A percentile compares a stretch with the other conserved stretches of the same genome.
These are phyloP conservation scores for Dunckerocampus dactyliophorus DNA, from an alignment of 2,113 vertebrate genomes.

Conservation along the genomic window DNA sequence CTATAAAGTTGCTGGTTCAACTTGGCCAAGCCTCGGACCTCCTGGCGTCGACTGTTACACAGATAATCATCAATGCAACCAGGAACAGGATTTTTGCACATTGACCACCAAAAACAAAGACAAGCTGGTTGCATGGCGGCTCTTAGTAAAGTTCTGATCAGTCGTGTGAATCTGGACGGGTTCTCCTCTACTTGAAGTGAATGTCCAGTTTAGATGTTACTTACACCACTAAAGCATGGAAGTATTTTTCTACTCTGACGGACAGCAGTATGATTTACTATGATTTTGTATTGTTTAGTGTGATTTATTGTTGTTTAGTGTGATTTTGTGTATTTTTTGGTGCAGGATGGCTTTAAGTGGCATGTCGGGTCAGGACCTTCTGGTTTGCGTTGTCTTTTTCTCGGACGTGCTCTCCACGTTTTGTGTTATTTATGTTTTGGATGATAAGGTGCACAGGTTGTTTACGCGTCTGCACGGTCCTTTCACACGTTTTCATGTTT, in stretches of 20 bases:
- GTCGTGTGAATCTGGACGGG: not conserved
- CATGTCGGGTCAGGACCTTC: not conserved
- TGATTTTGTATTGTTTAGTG: too few species aligned
- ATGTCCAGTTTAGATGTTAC: conserved; percentile 16
- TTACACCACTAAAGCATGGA: not conserved
- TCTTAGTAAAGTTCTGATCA: not conserved
- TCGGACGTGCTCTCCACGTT: not conserved
- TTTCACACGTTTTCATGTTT: conserved; percentile 40
- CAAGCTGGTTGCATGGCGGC: not conserved
- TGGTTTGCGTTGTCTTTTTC: not conserved
- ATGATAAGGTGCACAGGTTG: conserved; percentile 11
- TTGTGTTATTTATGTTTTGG: conserved; percentile 8
- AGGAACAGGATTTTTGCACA: conserved; percentile 62
- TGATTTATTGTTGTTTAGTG: too few species aligned
- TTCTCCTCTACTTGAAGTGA: conserved; percentile 28
- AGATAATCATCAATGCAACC: conserved; percentile 74
- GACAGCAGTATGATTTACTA: not conserved
- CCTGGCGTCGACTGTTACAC: conserved; percentile 90
- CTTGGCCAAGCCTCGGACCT: conserved; percentile 72
- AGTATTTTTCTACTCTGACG: conserved; percentile 44
- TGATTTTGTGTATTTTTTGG: not conserved
- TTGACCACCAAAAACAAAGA: conserved; percentile 32
- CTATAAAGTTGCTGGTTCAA: conserved; percentile 80
- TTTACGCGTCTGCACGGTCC: conserved; percentile 25
- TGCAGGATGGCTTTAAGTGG: not conserved